These are phyloP conservation scores for Antheraea assamensis DNA, from an alignment of 2,888 invertebrate species.

Conservation along the genomic window DNA sequence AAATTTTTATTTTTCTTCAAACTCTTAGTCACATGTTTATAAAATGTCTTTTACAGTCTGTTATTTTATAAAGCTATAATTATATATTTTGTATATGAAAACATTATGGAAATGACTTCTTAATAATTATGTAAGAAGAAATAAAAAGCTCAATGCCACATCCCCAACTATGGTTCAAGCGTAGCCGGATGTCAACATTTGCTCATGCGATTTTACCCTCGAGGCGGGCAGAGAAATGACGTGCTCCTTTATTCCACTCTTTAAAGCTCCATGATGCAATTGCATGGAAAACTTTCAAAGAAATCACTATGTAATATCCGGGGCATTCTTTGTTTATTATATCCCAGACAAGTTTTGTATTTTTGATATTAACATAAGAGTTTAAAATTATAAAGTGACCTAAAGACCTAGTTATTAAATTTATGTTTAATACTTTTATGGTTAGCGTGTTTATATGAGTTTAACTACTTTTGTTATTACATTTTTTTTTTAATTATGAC, in stretches of 20 bases:
- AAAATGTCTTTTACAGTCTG: not conserved
- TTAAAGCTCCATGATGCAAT: slow-evolving; percentile 53
- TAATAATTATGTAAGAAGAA: slow-evolving; percentile 16
- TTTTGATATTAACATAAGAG: slow-evolving; percentile 30
- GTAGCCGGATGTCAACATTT: slow-evolving; percentile 73
- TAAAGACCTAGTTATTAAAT: not conserved
- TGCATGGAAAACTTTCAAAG: slow-evolving; percentile 57
- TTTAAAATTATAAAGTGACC: not conserved
- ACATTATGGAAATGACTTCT: not conserved
- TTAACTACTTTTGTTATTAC: not conserved
- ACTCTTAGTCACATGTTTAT: not conserved
- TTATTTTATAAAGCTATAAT: not conserved
- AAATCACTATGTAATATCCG: slow-evolving; percentile 29
- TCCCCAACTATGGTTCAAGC: slow-evolving; percentile 42
- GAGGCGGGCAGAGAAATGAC: slow-evolving; percentile 66
- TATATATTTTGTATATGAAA: not conserved
- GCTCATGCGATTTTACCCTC: slow-evolving; percentile 61
- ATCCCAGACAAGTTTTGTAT: slow-evolving; percentile 23
- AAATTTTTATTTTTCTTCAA: too few relatives aligned
- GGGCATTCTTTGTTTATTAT: slow-evolving; percentile 27
- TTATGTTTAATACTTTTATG: not conserved
- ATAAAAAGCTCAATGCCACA: slow-evolving; percentile 17
- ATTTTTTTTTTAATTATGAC: not conserved
- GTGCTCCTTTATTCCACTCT: slow-evolving; percentile 57
- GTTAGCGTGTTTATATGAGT: not conserved